phyloP scores from a whole-genome alignment of 2,888 invertebrate genomes.

The Aporophyla nigra region DNA sequence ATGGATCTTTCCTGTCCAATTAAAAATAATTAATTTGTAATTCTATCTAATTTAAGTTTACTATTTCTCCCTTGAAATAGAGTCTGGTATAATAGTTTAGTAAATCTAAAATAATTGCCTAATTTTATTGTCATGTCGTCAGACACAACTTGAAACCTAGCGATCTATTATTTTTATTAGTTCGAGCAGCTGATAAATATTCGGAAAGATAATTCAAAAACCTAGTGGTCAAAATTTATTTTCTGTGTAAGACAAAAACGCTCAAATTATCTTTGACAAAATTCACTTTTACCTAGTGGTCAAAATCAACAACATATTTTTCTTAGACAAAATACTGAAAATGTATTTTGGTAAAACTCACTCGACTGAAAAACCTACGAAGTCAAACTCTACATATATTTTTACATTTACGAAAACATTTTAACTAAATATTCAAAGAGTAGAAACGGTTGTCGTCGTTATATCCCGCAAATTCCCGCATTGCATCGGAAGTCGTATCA shows the following conservation, averaged over 20 bases:
- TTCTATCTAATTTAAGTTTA: slow-evolving; percentile 34
- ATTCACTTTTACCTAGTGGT: neutral
- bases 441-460: slow-evolving; percentile 33
- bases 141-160: slow-evolving; percentile 11
- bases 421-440: slow-evolving; percentile 14
- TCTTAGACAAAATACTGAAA: neutral
- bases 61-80: slow-evolving; percentile 25
- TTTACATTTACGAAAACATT: neutral
- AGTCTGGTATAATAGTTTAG: slow-evolving; percentile 34
- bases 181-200: neutral
- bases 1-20: slow-evolving; percentile 18
- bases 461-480: slow-evolving; percentile 32
- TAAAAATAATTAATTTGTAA: slow-evolving; percentile 49
- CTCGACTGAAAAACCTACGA: neutral
- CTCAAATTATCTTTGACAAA: neutral
- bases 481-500: slow-evolving; percentile 66
- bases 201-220: neutral
- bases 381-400: neutral
- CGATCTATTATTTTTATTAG: slow-evolving; percentile 4
- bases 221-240: neutral
- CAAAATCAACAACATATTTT: neutral
- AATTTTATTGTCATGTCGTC: slow-evolving; percentile 41
- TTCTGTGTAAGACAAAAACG: neutral
- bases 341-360: neutral
- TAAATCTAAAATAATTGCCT: slow-evolving; percentile 48